Percentiles rank a stretch among this genome's conserved stretches.
These are phyloP conservation scores for Aphyosemion australe DNA, from an alignment of 2,113 vertebrate species.

Conservation along the genomic window DNA sequence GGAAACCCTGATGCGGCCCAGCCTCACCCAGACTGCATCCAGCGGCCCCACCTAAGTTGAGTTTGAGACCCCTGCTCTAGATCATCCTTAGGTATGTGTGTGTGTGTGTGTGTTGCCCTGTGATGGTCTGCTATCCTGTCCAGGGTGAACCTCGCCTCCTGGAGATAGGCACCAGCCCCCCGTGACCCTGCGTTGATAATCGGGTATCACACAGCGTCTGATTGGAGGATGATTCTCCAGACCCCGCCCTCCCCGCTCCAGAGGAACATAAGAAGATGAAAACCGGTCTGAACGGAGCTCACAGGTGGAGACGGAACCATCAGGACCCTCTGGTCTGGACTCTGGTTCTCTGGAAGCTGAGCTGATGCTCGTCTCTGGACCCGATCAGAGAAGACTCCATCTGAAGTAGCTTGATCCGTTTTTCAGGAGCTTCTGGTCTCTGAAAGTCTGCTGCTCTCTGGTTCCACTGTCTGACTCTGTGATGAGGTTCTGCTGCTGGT, in stretches of 20 bases:
- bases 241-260: neutral
- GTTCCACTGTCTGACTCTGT: constrained; percentile 13
- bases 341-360: neutral
- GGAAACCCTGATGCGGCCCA: too few species aligned
- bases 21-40: too few species aligned
- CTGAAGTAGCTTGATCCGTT: neutral
- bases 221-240: neutral
- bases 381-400: neutral
- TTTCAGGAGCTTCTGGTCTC: neutral
- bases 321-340: neutral
- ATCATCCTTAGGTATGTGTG: too few species aligned
- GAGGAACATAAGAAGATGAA: neutral
- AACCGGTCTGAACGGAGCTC: too few species aligned
- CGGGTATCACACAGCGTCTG: neutral
- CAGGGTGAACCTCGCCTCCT: neutral
- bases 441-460: too few species aligned
- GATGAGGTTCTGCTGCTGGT: constrained; percentile 24
- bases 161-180: neutral
- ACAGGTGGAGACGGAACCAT: neutral
- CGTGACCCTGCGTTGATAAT: too few species aligned
- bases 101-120: too few species aligned
- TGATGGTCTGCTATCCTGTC: too few species aligned
- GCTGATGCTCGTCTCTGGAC: neutral
- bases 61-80: too few species aligned
- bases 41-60: too few species aligned